Conservation (phyloP, 35 echinoderm and acorn worm species). For the Ptychodera flava region DNA sequence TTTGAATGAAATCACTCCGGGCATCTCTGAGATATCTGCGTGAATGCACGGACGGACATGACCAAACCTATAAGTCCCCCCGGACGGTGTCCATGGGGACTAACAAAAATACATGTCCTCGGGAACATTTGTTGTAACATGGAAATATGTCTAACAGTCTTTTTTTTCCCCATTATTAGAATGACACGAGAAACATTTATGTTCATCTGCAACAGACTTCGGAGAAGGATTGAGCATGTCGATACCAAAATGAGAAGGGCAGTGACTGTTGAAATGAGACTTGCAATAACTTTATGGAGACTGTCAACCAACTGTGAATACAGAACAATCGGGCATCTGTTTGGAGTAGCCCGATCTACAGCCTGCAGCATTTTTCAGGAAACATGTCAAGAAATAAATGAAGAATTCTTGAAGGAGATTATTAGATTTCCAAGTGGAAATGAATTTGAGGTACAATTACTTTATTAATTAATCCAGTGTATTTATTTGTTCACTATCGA, state of each 20-base stretch:
- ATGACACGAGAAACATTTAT: conserved; percentile 41
- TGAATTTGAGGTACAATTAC: background rate
- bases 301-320: conserved; percentile 33
- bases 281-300: conserved; percentile 47
- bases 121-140: no score
- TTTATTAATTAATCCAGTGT: background rate
- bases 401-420: background rate
- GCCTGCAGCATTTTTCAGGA: conserved; percentile 28
- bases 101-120: no score
- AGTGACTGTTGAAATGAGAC: conserved; percentile 33
- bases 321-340: conserved; percentile 20
- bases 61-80: no score
- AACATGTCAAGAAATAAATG: conserved; percentile 4
- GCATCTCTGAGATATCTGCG: no score
- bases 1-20: no score
- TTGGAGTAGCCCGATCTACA: conserved; percentile 38
- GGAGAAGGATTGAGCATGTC: conserved; percentile 5
- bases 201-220: conserved; percentile 2
- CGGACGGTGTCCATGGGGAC: no score
- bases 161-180: background rate
- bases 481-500: background rate
- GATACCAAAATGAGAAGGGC: conserved; percentile 34
- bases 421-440: conserved; percentile 9
- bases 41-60: no score
- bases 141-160: no score